phyloP scores from a whole-genome alignment of 2,797 vertebrate genomes.

The Pampus argenteus region DNA sequence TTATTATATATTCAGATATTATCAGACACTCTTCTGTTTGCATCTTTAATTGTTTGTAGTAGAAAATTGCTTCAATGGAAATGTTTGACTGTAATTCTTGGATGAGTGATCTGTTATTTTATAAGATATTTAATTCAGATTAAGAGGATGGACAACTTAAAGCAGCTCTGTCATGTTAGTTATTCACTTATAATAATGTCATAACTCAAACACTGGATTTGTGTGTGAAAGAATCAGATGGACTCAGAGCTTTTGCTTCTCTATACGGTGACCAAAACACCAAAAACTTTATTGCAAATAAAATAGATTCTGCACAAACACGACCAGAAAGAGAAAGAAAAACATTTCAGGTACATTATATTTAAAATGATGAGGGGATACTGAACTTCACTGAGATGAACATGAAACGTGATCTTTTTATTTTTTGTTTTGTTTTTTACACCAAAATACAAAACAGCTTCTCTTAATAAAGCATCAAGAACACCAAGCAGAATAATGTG shows the following conservation, averaged over 20 bases:
- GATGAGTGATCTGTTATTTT: too few relatives aligned
- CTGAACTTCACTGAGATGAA: slow-evolving; percentile 52
- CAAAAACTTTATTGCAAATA: slow-evolving; percentile 83
- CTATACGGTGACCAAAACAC: slow-evolving; percentile 76
- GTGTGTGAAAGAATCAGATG: background rate
- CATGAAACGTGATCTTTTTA: slow-evolving; percentile 21
- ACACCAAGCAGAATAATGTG: slow-evolving; percentile 29
- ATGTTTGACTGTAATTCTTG: too few relatives aligned
- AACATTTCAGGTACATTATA: slow-evolving; percentile 34
- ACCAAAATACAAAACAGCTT: slow-evolving; percentile 65
- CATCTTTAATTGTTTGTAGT: too few relatives aligned
- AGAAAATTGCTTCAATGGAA: too few relatives aligned
- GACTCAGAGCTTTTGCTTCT: slow-evolving; percentile 61
- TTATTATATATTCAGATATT: background rate
- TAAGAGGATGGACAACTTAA: background rate
- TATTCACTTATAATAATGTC: background rate
- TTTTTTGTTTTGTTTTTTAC: slow-evolving; percentile 39
- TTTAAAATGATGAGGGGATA: slow-evolving; percentile 47
- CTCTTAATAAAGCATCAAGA: slow-evolving; percentile 50
- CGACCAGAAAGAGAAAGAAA: slow-evolving; percentile 53
- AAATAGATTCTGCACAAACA: slow-evolving; percentile 67
- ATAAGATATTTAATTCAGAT: background rate
- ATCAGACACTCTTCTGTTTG: too few relatives aligned
- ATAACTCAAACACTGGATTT: background rate
- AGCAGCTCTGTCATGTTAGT: background rate